phyloP scores from a whole-genome alignment of 2,797 vertebrate species.

The Ceryle rudis region DNA sequence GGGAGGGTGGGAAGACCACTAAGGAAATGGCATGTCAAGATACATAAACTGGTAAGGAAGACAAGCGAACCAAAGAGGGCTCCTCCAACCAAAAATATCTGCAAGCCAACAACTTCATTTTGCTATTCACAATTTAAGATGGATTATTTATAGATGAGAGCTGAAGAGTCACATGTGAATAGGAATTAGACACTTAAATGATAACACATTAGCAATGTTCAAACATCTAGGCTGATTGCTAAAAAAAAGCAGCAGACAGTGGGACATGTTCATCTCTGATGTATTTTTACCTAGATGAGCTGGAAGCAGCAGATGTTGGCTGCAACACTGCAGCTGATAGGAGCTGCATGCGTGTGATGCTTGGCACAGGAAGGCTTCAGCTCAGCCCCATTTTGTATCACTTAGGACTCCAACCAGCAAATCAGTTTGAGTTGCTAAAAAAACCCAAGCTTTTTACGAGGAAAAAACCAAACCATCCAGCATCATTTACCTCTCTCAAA shows the following conservation, averaged over 20 bases:
- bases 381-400: background rate
- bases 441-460: background rate
- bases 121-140: background rate
- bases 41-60: constrained; percentile 2
- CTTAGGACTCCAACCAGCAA: background rate
- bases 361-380: background rate
- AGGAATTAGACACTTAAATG: constrained; percentile 18
- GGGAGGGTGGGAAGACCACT: background rate
- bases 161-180: background rate
- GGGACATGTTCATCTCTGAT: accelerated
- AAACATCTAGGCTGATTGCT: background rate
- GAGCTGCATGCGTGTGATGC: accelerated
- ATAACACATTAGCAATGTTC: background rate
- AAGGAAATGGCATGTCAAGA: constrained; percentile 47
- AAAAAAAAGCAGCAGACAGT: background rate
- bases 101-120: background rate
- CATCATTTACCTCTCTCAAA: background rate
- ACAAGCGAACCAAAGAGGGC: background rate
- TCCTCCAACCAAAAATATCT: background rate
- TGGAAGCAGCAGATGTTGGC: background rate
- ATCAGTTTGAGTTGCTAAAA: background rate
- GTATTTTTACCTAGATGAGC: background rate
- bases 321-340: background rate
- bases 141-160: constrained; percentile 27
- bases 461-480: background rate